Base-by-base conservation (phyloP, 2,797 vertebrate species). In the Oceanodroma leucorhoa region DNA sequence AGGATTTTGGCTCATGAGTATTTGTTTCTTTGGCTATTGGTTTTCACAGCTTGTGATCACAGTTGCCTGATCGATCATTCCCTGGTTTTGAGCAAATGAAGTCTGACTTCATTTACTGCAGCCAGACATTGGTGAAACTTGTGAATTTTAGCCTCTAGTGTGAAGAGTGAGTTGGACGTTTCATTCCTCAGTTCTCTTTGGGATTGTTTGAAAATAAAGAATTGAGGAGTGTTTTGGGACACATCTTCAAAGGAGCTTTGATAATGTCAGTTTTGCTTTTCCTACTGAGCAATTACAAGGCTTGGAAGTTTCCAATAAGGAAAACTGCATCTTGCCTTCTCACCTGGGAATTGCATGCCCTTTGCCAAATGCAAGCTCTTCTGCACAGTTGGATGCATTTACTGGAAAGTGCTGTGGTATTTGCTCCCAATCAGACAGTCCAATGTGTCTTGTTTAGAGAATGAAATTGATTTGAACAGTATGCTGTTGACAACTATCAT, bases 221-320 rank as follows among this genome's bases (percentile, higher is more conserved):
- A 58, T 36, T 72, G 87, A 92, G 62, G 14, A 45, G 45, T 53
- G 61, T 19, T 84, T 87, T 80, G 62, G 75, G 88, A 71, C 55
- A 26, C 43, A 15, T 70, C 67, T 84, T 87, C 86, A 80, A 78
- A 93, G 76, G 72, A 87, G 67, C 46, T 93, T 83, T 81, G 57
- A 57, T 75, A 80, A 75, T 40, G 73, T 66, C 72, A 50, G 60
- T 48, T 91, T 94, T 96, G 77, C 67, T 91, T 18, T 77, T 88
- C 71, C 86, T 76, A 20, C 80, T 46, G 79, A 82, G 88, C 45
- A 69, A 76, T 93, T 94, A 89, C 77, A 54, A 75, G 40, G n/a
- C n/a, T 7, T 77, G 83, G 85, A 92, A 90, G 54, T 86, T 95
- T 93, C 89, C 76, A 78, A 65, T 34, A 48, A 69, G 38, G 66